A percentile compares a stretch with the other conserved stretches of the same genome.
Evolutionary conservation across 1,140 invertebrate species (phyloP).

Genomic region (Pararge aegeria): DNA sequence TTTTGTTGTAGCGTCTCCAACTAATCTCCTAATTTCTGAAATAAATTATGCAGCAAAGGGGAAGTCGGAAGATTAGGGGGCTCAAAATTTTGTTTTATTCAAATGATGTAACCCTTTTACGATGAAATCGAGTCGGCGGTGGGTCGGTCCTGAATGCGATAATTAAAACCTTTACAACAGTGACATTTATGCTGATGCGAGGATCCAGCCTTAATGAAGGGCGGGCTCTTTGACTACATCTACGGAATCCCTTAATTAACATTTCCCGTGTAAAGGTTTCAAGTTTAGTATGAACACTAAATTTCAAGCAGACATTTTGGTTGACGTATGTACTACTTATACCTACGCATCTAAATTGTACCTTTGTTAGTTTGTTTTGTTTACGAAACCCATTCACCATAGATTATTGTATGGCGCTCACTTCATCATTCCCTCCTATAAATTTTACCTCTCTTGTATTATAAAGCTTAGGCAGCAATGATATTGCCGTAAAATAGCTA

Average conservation of each 20-base stretch:
- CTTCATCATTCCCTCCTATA: too few relatives aligned
- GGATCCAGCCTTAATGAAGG: constrained; percentile 60
- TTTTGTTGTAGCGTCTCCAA: constrained; percentile 2
- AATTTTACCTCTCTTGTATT: too few relatives aligned
- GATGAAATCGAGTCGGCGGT: constrained; percentile 54
- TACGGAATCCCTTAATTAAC: constrained; percentile 65
- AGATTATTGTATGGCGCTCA: too few relatives aligned
- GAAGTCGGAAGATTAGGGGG: constrained; percentile 36
- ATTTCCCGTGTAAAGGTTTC: constrained; percentile 46
- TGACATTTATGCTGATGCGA: constrained; percentile 75
- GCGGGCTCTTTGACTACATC: constrained; percentile 63
- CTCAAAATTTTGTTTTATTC: constrained; percentile 43
- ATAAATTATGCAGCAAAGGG: constrained; percentile 17
- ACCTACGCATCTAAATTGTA: not conserved
- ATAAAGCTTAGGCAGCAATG: too few relatives aligned
- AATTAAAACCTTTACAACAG: constrained; percentile 69
- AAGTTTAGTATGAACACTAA: constrained; percentile 45
- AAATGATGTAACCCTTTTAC: constrained; percentile 64
- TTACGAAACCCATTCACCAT: too few relatives aligned
- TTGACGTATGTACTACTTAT: not conserved
- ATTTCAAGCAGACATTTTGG: constrained; percentile 30
- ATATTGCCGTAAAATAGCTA: too few relatives aligned
- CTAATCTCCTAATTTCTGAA: constrained; percentile 10
- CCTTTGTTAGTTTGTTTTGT: not conserved
- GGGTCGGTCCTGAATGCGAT: constrained; percentile 54